Percentiles rank a stretch among this genome's conserved stretches.
Conservation (phyloP, 2,888 invertebrate genomes). For the Oegoconia quadripuncta region DNA sequence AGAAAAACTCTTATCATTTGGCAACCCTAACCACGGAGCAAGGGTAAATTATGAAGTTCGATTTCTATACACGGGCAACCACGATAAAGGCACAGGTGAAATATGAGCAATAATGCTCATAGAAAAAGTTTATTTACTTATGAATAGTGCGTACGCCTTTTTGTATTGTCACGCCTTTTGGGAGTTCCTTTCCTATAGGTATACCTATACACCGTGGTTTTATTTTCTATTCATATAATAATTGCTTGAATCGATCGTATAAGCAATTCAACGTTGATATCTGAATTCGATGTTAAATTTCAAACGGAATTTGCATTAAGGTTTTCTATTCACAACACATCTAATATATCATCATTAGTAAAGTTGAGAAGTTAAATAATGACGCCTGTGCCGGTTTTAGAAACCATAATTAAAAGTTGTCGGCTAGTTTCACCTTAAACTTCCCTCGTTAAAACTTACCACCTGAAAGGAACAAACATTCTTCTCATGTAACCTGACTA, state of each 20-base stretch:
- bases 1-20: too few relatives aligned
- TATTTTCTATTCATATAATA: background rate
- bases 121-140: conserved; percentile 34
- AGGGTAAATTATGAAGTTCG: conserved; percentile 41
- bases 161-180: conserved; percentile 17
- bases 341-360: conserved; percentile 45
- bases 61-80: conserved; percentile 26
- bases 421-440: conserved; percentile 65
- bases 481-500: conserved; percentile 45
- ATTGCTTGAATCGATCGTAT: background rate
- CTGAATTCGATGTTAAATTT: too few relatives aligned
- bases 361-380: conserved; percentile 46
- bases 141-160: conserved; percentile 27
- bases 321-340: background rate
- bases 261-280: too few relatives aligned
- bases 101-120: conserved; percentile 25
- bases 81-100: conserved; percentile 19
- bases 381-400: conserved; percentile 45
- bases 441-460: conserved; percentile 71
- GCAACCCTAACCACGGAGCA: too few relatives aligned
- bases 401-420: conserved; percentile 68
- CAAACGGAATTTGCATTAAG: too few relatives aligned
- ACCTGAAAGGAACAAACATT: conserved; percentile 64
- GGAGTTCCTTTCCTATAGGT: conserved; percentile 12
- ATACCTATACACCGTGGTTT: conserved; percentile 12